Evolutionary conservation across 2,888 invertebrate species (phyloP), one percentile per base, ranked within the genome.

Genomic region (Xiphydria camelus): DNA sequence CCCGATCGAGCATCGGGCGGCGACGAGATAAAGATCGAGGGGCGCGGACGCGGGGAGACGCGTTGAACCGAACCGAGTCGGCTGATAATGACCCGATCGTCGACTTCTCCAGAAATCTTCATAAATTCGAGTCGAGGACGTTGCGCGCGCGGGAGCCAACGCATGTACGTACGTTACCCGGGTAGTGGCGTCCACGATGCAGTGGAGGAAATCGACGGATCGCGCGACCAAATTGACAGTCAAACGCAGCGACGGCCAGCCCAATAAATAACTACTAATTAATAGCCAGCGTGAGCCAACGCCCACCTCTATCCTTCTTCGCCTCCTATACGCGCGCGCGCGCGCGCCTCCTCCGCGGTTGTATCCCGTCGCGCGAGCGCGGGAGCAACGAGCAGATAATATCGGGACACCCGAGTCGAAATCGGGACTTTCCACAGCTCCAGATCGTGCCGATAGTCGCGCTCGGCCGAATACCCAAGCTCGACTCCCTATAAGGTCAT

Each of bases 181-280:
- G 21, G 38, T 21, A 31, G 25, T 40, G 41, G 38, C 36, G 26
- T 33, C n/a, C 26, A 10, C 31, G 32, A 29, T 59, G 54, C 45
- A 54, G 47, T 17, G 19, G 59, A 57, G 58, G 43, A 45, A 39
- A 47, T 15, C 31, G 40, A 5, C 14, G 38, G 18, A 18, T n/a
- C 25, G 41, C 31, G 32, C 29, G 32, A 20, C 32, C 34, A 49
- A 52, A 54, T 59, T 52, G 57, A 53, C 57, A 52, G 48, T 55
- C n/a, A n/a, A n/a, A 40, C 49, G 50, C 49, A 52, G 47, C 47
- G 37, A 23, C 23, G 6, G 23, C 23, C 23, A 25, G 36, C 35
- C 21, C 45, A 51, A 61, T 61, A 64, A 64, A 61, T 57, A 64
- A 58, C 47, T 32, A 56, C 51, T 62, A 64, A 64, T 64, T 64